Evolutionary conservation across 2,888 invertebrate species (phyloP), one percentile per base, ranked within the genome.

Genomic region (Drosophila mayaguana): DNA sequence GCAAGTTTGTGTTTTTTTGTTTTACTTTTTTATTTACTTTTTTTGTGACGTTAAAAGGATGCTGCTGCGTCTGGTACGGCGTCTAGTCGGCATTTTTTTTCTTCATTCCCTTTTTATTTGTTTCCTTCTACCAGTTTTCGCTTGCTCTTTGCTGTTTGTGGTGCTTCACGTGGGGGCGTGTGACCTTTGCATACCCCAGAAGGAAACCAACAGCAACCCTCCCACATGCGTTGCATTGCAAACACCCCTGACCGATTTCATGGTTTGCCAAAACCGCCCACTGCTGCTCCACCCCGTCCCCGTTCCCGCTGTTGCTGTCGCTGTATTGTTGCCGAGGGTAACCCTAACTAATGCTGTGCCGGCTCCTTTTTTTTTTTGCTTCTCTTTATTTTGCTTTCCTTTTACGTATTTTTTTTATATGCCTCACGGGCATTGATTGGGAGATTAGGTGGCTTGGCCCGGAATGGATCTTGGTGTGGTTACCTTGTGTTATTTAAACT

Each of bases 311-410:
- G 36, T 16, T n/a, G 28, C 25, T 40, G 45, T 20, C 22, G 34
- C 16, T 48, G 40, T 65, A 42, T 46, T 66, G 72, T 75, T 79
- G 53, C 63, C 72, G 56, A 48, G 79, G 70, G 75, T 73, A 56
- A 72, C 72, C 72, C 79, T 72, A 81, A 81, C 82, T 72, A 79
- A 81, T 66, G 67, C 63, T 78, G 72, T 57, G 77, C 50, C 53
- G 57, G 42, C 51, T 75, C 63, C 60, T 72, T 61, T 65, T 63
- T 48, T 78, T 43, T 60, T 56, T 63, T 32, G 32, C 32, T 38
- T 50, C 45, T 1, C 20, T 50, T 57, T 55, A 64, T 32, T 59
- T 43, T 48, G 36, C 60, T 72, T 54, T 46, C 53, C 54, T 40
- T 56, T 46, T 34, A 57, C 16, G 2, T 36, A 22, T 38, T 6